Conservation (phyloP, 2,113 vertebrate genomes). For the Oreochromis niloticus region DNA sequence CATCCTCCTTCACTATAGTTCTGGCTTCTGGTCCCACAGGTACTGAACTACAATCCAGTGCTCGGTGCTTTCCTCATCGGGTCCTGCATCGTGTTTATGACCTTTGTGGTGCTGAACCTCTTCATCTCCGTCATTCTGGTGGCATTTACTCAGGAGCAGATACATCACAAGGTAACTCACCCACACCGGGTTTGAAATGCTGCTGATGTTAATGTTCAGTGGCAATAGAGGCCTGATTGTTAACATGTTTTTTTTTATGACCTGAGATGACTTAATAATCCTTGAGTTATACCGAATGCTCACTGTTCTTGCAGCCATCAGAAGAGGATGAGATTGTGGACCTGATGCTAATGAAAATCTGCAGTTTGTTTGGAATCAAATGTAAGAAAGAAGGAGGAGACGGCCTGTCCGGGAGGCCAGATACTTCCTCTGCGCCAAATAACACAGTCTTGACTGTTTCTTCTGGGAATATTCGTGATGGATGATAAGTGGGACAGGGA, state of each 20-base stretch:
- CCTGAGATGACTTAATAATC: neutral
- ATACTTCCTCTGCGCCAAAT: neutral
- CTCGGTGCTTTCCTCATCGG: conserved; percentile 89
- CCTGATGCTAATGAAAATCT: conserved; percentile 85
- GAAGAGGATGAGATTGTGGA: conserved; percentile 93
- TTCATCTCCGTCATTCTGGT: conserved; percentile 95
- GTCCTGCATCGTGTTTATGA: conserved; percentile 94
- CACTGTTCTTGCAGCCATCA: conserved; percentile 75
- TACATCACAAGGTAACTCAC: conserved; percentile 79
- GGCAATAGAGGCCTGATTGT: neutral
- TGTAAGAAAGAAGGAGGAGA: conserved; percentile 66
- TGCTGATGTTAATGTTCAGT: neutral
- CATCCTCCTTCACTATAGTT: neutral
- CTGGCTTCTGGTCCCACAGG: conserved; percentile 56
- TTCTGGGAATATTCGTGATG: neutral
- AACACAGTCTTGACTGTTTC: conserved; percentile 20
- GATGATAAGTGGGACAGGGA: neutral
- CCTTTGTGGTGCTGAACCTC: conserved; percentile 92
- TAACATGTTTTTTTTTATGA: neutral
- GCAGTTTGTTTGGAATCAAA: conserved; percentile 82
- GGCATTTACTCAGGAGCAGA: conserved; percentile 90
- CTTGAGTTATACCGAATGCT: neutral
- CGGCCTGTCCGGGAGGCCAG: neutral
- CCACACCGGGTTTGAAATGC: neutral
- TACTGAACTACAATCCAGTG: conserved; percentile 86